Evolutionary conservation across 2,113 vertebrate species (phyloP), one percentile per base, ranked within the genome.

Genomic region (Corydoras sp.): DNA sequence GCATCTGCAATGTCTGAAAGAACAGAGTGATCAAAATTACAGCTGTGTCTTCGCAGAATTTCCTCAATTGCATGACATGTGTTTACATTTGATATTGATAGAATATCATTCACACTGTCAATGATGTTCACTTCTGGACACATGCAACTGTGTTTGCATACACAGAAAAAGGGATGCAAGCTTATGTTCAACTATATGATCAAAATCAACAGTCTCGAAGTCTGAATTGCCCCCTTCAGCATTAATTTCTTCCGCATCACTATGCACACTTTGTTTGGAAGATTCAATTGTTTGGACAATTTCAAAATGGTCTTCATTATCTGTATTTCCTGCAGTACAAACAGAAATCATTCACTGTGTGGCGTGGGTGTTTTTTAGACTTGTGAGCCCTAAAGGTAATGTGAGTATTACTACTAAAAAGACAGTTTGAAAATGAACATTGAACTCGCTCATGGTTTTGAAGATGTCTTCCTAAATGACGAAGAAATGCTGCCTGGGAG

Each of bases 331-430:
- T 75, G 55, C 48, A 54, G 29, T 30, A 68, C 56, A 68, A 68
- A 76, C 59, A 72, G 70, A 71, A 15, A 11, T 64, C 50, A 58
- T 68, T 12, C 70, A 62, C n/a, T 56, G 64, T 35, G 14, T 68
- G 70, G 18, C 51, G 59, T 73, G n/a, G 60, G 58, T 76, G 75
- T 58, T 68, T 73, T 58, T 68, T 72, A 32, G 64, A 54, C 65
- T 75, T 75, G 59, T 72, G 75, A 67, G 64, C 15, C 64, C 50
- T 72, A 60, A 77, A 72, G 31, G 75, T 72, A 4, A 24, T 72
- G 18, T 68, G 9, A 55, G 48, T 67, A 55, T 58, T 73, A 15
- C 43, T 73, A 18, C 24, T 68, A 68, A 68, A 73, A 73, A 68
- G 58, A 68, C 69, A 72, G 65, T 68, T 63, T 54, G 56, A 62